A percentile compares a stretch with the other conserved stretches of the same genome.
Evolutionary conservation across 2,888 invertebrate species (phyloP).

Genomic region (Loripinus fragilis): DNA sequence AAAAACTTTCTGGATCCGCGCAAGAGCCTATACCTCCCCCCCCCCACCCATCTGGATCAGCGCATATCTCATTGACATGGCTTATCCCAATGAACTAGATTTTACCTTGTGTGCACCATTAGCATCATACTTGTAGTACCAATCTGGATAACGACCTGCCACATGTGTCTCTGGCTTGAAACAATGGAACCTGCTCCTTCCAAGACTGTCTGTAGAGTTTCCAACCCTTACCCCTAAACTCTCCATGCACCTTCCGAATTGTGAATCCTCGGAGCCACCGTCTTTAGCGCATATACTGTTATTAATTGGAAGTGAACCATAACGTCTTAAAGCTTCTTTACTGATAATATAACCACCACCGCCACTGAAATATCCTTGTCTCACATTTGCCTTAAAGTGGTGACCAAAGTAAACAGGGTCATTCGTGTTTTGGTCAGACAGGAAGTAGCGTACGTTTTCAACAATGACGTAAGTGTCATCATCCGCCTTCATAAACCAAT

Average conservation of each 20-base stretch:
- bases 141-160: background rate
- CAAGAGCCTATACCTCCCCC: no score
- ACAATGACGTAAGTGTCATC: slow-evolving; percentile 7
- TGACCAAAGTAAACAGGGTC: background rate
- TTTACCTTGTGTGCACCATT: background rate
- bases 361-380: background rate
- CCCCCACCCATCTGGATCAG: no score
- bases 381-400: background rate
- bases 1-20: no score
- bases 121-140: background rate
- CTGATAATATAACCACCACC: background rate
- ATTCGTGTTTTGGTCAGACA: background rate
- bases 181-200: background rate
- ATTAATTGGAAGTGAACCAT: background rate
- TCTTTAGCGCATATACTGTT: background rate
- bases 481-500: slow-evolving; percentile 3
- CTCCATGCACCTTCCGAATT: background rate
- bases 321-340: background rate
- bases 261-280: background rate
- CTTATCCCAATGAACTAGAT: no score
- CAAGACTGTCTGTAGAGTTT: background rate
- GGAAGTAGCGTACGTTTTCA: background rate
- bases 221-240: background rate
- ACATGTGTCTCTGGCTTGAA: background rate
- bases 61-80: no score